Conservation (phyloP, 2,888 invertebrate species). For the Schrankia costaestrigalis region DNA sequence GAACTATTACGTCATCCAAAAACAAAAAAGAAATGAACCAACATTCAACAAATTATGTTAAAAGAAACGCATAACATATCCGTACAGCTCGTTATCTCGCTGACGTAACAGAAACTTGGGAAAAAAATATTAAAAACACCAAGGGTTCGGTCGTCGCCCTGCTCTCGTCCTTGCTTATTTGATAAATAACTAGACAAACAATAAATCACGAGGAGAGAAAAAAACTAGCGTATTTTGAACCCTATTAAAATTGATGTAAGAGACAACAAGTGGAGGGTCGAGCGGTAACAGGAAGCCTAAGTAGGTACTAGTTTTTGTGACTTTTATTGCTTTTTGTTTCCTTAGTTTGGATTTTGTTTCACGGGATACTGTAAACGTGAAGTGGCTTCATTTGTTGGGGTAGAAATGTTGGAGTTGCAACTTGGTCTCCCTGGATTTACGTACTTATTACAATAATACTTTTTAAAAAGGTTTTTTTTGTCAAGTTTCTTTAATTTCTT, state of each 20-base stretch:
- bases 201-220: constrained; percentile 52
- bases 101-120: constrained; percentile 56
- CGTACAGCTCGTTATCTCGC: constrained; percentile 56
- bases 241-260: constrained; percentile 39
- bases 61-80: constrained; percentile 29
- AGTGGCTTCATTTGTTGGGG: not conserved
- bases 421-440: not conserved
- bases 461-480: too few species aligned
- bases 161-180: constrained; percentile 47
- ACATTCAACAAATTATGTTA: constrained; percentile 48
- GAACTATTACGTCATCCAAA: not conserved
- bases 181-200: constrained; percentile 60
- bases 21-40: constrained; percentile 20
- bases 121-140: constrained; percentile 54
- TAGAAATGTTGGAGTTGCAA: not conserved
- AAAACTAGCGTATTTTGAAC: constrained; percentile 26
- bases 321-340: constrained; percentile 57
- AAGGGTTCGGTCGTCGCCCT: constrained; percentile 40
- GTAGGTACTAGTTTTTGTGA: constrained; percentile 54
- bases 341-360: constrained; percentile 43
- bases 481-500: too few species aligned
- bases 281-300: constrained; percentile 53
- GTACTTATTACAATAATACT: not conserved
- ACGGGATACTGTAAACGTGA: not conserved
- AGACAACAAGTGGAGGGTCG: constrained; percentile 50